These are phyloP conservation scores for Pygmarrhopalites habei DNA, from an alignment of 1,140 invertebrate species.

Conservation along the genomic window DNA sequence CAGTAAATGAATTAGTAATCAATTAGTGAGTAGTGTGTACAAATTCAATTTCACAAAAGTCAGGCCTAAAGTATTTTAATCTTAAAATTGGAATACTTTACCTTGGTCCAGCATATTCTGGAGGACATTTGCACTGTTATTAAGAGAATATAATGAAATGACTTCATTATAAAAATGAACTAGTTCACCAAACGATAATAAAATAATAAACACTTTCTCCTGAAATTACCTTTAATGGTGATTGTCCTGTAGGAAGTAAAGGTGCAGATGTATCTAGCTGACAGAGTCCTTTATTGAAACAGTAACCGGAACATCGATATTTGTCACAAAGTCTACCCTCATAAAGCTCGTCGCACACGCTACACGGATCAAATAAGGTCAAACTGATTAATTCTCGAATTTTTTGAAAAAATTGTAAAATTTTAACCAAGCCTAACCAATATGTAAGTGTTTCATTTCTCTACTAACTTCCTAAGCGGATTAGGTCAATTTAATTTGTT, in stretches of 20 bases:
- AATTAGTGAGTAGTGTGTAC: too few species aligned
- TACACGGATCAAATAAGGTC: too few species aligned
- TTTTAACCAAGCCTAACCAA: too few species aligned
- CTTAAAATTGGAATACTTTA: conserved; percentile 57
- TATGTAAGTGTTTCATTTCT: too few species aligned
- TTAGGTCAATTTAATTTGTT: too few species aligned
- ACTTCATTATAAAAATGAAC: not conserved
- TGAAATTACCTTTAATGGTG: conserved; percentile 1
- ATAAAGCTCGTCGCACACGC: conserved; percentile 55
- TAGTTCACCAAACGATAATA: not conserved
- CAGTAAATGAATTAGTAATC: too few species aligned
- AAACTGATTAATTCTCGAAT: too few species aligned
- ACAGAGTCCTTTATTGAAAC: conserved; percentile 58
- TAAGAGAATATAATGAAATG: not conserved
- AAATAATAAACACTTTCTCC: not conserved
- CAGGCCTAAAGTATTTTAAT: too few species aligned
- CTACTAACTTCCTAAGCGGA: too few species aligned
- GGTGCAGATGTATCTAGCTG: conserved; percentile 43
- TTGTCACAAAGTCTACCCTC: conserved; percentile 55
- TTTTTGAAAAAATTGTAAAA: too few species aligned
- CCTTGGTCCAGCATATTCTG: conserved; percentile 57
- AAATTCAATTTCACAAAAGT: too few species aligned
- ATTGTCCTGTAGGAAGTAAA: not conserved
- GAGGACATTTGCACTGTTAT: conserved; percentile 55
- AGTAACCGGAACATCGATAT: conserved; percentile 56